These are phyloP conservation scores for Pseudorhiza aurosa DNA, from an alignment of 30 jellyfish, hydroid and myxozoan species.

Conservation along the genomic window DNA sequence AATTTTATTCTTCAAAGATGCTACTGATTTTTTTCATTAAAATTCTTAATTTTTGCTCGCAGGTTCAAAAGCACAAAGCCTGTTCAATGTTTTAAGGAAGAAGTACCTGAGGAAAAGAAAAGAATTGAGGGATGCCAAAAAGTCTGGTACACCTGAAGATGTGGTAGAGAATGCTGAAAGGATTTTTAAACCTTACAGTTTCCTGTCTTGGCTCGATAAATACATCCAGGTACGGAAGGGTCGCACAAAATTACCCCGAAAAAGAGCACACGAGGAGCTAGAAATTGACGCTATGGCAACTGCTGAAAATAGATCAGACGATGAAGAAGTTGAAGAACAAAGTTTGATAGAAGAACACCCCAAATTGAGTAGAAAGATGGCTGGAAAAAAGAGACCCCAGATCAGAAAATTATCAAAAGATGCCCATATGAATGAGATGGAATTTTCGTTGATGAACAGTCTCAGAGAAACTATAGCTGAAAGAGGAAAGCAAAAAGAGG, in stretches of 20 bases:
- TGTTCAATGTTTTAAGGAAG: slow-evolving; percentile 1
- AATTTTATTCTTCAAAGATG: too few relatives aligned
- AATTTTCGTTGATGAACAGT: not conserved
- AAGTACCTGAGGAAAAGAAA: slow-evolving; percentile 27
- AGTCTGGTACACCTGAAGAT: slow-evolving; percentile 6
- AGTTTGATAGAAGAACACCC: not conserved
- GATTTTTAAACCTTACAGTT: not conserved
- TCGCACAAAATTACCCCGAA: slow-evolving; percentile 1
- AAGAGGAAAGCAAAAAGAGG: not conserved
- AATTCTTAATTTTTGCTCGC: too few relatives aligned
- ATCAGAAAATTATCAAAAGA: not conserved
- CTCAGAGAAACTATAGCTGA: not conserved
- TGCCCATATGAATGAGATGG: not conserved
- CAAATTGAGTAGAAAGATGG: not conserved
- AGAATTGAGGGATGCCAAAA: slow-evolving; percentile 35
- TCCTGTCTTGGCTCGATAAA: slow-evolving; percentile 22
- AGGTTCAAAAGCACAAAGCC: slow-evolving; percentile 33
- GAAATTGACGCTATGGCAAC: not conserved
- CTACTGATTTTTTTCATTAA: too few relatives aligned
- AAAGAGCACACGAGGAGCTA: not conserved
- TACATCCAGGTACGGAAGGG: not conserved
- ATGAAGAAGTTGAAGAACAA: not conserved
- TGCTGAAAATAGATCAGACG: not conserved
- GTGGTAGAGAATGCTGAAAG: slow-evolving; percentile 27
- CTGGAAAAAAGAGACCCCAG: slow-evolving; percentile 2